Evolutionary conservation across 2,888 invertebrate genomes (phyloP).

Genomic region (Artemia sinica): DNA sequence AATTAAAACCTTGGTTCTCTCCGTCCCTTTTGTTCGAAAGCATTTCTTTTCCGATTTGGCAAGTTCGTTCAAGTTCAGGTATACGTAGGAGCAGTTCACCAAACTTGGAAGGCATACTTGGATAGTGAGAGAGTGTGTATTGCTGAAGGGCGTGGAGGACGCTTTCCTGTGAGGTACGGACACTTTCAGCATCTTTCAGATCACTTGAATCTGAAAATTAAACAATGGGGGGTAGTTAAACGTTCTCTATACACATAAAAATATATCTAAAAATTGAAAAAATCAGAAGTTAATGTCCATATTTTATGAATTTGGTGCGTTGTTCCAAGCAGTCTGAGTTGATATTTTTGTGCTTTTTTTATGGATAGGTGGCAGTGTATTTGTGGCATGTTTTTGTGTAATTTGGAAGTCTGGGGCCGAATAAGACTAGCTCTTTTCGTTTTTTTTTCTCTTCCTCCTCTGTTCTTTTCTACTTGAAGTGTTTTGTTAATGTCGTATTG

Average conservation of each 20-base stretch:
- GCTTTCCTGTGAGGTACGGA: conserved; percentile 81
- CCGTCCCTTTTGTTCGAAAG: conserved; percentile 67
- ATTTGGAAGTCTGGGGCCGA: too few relatives aligned
- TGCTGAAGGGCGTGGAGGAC: conserved; percentile 77
- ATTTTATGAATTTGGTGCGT: too few relatives aligned
- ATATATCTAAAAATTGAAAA: neutral
- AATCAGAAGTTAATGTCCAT: neutral
- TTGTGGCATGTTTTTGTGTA: too few relatives aligned
- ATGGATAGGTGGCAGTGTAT: too few relatives aligned
- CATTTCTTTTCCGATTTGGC: conserved; percentile 88
- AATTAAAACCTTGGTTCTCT: conserved; percentile 50
- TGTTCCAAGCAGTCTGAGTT: too few relatives aligned
- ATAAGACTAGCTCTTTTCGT: too few relatives aligned
- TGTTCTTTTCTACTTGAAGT: too few relatives aligned
- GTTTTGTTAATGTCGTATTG: too few relatives aligned
- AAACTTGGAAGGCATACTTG: conserved; percentile 82
- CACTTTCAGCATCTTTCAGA: conserved; percentile 78
- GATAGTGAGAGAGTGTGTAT: conserved; percentile 77
- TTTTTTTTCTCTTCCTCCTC: too few relatives aligned
- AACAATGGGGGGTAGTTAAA: conserved; percentile 16
- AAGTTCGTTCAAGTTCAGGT: conserved; percentile 83
- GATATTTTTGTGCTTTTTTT: too few relatives aligned
- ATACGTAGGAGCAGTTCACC: conserved; percentile 79
- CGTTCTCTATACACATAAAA: neutral
- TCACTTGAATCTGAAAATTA: conserved; percentile 61